phyloP scores from a whole-genome alignment of 2,113 vertebrate species.

The Percina caprodes region DNA sequence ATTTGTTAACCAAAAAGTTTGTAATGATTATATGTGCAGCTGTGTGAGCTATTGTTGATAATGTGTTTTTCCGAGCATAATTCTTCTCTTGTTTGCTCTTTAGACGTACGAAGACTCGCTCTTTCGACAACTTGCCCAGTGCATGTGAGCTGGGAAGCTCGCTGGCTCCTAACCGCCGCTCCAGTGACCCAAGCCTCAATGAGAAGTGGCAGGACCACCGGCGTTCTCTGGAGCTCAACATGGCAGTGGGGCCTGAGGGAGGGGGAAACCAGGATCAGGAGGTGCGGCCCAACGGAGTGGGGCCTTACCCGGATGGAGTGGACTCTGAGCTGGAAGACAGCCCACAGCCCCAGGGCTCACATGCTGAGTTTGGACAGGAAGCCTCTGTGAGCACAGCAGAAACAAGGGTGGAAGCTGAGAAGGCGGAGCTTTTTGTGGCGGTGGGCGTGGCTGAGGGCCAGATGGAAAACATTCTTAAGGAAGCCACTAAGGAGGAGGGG shows the following conservation, averaged over 20 bases:
- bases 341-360: conserved; percentile 49
- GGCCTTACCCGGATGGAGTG: conserved; percentile 41
- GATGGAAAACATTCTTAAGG: conserved; percentile 97
- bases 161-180: conserved; percentile 89
- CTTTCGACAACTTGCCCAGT: conserved; percentile 95
- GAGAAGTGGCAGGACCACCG: conserved; percentile 99
- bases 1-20: conserved; percentile 34
- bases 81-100: conserved; percentile 15
- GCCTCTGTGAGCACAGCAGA: not conserved
- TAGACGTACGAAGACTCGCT: conserved; percentile 96
- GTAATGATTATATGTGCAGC: conserved; percentile 12
- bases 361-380: conserved; percentile 38
- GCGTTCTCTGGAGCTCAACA: conserved; percentile 92
- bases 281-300: conserved; percentile 61
- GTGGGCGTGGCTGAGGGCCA: conserved; percentile 92
- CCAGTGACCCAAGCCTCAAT: conserved; percentile 95
- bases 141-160: conserved; percentile 89
- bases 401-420: conserved; percentile 59
- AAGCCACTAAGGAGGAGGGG: conserved; percentile 91
- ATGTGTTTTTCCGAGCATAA: not conserved
- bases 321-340: conserved; percentile 75
- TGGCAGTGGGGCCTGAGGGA: conserved; percentile 84
- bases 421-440: conserved; percentile 90
- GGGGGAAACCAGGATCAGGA: conserved; percentile 79
- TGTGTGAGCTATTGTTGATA: conserved; percentile 8